These are phyloP conservation scores for Mormyrus hasselquistii DNA, from an alignment of 2,797 vertebrate species.

Conservation along the genomic window DNA sequence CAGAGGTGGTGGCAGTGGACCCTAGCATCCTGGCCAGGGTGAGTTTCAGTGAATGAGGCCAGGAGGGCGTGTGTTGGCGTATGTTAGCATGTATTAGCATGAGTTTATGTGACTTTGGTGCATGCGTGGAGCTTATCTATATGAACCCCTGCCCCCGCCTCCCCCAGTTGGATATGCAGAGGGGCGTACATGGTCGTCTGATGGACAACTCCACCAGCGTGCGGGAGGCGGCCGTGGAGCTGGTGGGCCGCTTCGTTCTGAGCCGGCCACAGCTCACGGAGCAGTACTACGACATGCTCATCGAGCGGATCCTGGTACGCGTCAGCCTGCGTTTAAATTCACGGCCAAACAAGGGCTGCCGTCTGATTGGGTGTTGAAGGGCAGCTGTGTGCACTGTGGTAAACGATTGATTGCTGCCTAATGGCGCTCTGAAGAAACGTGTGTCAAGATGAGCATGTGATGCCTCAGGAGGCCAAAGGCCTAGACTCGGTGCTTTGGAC, in stretches of 20 bases:
- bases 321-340: neutral
- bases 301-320: conserved; percentile 92
- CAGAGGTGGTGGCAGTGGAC: conserved; percentile 96
- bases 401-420: neutral
- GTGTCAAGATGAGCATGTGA: neutral
- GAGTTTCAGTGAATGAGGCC: conserved; percentile 34
- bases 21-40: conserved; percentile 96
- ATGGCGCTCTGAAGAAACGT: neutral
- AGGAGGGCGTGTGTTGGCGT: neutral
- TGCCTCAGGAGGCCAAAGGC: neutral
- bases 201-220: conserved; percentile 98
- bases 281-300: conserved; percentile 98
- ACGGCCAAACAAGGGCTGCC: too few species aligned
- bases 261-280: conserved; percentile 93
- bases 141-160: conserved; percentile 13
- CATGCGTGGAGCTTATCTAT: neutral
- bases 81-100: neutral
- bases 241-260: conserved; percentile 90
- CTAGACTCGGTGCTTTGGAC: neutral
- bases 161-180: conserved; percentile 86
- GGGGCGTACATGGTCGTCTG: conserved; percentile 90
- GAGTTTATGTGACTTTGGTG: neutral
- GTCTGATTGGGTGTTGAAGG: neutral
- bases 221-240: conserved; percentile 90
- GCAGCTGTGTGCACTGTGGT: neutral